Evolutionary conservation across 2,797 vertebrate species (phyloP).

Genomic region (Thalassophryne amazonica): DNA sequence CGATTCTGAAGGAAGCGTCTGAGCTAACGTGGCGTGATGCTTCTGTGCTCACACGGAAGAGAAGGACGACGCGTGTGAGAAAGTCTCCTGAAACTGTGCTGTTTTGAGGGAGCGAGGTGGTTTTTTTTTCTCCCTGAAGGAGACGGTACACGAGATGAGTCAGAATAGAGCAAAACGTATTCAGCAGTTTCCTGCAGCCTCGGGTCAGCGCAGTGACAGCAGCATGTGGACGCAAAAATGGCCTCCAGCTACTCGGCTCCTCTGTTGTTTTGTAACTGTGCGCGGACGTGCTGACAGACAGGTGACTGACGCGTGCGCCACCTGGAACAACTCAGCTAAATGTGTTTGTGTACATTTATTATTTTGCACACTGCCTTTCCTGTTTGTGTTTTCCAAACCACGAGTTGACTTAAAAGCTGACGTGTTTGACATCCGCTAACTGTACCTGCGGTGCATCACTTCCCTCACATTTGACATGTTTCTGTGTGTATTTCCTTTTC

Average conservation of each 20-base stretch:
- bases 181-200: conserved; percentile 37
- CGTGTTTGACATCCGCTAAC: too few relatives aligned
- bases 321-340: neutral
- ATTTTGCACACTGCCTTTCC: too few relatives aligned
- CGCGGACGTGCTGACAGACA: conserved; percentile 19
- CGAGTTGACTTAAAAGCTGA: too few relatives aligned
- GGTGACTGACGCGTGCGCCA: conserved; percentile 18
- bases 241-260: conserved; percentile 20
- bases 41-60: conserved; percentile 1
- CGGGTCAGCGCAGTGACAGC: conserved; percentile 41
- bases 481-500: too few relatives aligned
- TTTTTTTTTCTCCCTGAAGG: conserved; percentile 12
- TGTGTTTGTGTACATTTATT: neutral
- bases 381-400: too few relatives aligned
- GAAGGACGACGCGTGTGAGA: neutral
- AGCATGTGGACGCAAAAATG: conserved; percentile 42
- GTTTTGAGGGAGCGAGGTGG: conserved; percentile 1
- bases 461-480: too few relatives aligned
- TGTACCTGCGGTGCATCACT: too few relatives aligned
- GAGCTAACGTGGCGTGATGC: neutral
- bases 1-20: neutral
- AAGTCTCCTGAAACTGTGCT: neutral
- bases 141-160: conserved; percentile 21
- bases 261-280: conserved; percentile 4
- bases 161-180: conserved; percentile 23